Conservation (phyloP, 2,888 invertebrate species). For the Cistogaster globosa region DNA sequence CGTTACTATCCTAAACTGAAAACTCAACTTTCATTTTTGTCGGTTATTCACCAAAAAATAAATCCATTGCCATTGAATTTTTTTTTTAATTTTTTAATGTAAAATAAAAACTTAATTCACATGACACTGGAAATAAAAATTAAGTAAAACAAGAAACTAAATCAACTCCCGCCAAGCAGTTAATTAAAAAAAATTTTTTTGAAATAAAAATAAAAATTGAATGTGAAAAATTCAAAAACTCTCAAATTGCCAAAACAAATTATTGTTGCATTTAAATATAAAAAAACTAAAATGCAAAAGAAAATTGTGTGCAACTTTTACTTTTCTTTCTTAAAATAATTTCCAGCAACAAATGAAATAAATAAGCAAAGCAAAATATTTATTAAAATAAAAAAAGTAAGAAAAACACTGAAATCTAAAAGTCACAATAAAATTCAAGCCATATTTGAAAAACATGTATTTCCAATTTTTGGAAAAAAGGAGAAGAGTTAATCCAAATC, state of each 20-base stretch:
- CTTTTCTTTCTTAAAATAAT: conserved; percentile 45
- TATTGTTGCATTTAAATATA: conserved; percentile 36
- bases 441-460: conserved; percentile 54
- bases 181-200: not conserved
- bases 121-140: conserved; percentile 36
- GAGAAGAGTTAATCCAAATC: conserved; percentile 21
- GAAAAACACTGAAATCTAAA: no score
- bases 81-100: not conserved
- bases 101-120: conserved; percentile 1
- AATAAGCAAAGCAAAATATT: conserved; percentile 5
- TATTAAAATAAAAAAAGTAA: not conserved
- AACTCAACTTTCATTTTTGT: conserved; percentile 45
- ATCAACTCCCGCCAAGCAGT: conserved; percentile 42
- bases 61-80: not conserved
- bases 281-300: conserved; percentile 14
- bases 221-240: not conserved
- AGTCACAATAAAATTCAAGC: conserved; percentile 51
- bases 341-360: conserved; percentile 39
- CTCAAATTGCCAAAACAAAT: conserved; percentile 21
- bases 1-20: conserved; percentile 10
- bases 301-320: conserved; percentile 62
- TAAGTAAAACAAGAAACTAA: conserved; percentile 4
- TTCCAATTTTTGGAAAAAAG: conserved; percentile 5
- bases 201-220: not conserved
- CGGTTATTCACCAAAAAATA: conserved; percentile 24